Percentiles rank a stretch among this genome's conserved stretches.
Conservation (phyloP, 2,888 invertebrate genomes). For the Drosophila atroscutellata region DNA sequence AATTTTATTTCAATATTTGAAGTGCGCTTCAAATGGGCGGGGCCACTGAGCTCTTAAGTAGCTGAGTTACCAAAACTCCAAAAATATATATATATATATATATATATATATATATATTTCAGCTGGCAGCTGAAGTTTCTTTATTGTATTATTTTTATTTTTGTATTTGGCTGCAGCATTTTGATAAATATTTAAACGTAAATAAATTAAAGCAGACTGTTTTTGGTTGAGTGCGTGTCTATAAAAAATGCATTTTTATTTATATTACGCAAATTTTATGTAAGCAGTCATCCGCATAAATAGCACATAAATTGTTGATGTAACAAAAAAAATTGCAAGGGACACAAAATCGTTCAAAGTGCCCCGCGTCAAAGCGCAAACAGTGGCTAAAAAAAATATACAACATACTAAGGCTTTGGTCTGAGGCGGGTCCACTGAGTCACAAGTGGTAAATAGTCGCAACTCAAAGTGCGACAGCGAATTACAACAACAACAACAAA, state of each 20-base stretch:
- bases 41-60: conserved; percentile 46
- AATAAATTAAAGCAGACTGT: conserved; percentile 31
- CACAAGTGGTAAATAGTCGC: conserved; percentile 54
- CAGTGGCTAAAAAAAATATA: conserved; percentile 13
- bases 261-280: conserved; percentile 63
- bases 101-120: background rate
- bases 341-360: conserved; percentile 36
- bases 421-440: conserved; percentile 10
- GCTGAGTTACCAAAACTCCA: conserved; percentile 47
- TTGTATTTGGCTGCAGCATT: background rate
- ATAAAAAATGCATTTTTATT: conserved; percentile 70
- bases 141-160: background rate
- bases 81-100: background rate
- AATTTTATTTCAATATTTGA: conserved; percentile 73
- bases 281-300: conserved; percentile 75
- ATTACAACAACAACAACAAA: conserved; percentile 2
- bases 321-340: conserved; percentile 45
- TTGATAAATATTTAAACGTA: conserved; percentile 33
- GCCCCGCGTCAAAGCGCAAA: conserved; percentile 34
- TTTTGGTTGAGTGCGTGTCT: conserved; percentile 9
- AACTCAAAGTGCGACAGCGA: conserved; percentile 29
- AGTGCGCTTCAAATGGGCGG: conserved; percentile 47
- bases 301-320: conserved; percentile 55
- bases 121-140: background rate
- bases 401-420: conserved; percentile 7